A percentile compares a stretch with the other conserved stretches of the same genome.
Conservation (phyloP, 2,888 invertebrate genomes). For the Anagyrus pseudococci region DNA sequence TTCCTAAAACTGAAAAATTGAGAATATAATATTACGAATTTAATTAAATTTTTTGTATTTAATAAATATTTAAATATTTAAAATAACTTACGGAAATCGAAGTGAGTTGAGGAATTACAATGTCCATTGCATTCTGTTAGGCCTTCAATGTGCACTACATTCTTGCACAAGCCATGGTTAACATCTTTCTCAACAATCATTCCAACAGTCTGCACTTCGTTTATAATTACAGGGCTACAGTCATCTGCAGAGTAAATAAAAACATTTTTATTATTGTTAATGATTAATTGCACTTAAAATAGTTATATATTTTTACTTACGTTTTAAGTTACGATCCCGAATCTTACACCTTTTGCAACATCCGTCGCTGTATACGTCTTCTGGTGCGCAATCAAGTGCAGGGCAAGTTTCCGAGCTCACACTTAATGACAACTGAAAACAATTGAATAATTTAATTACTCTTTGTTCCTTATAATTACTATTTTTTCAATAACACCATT, state of each 20-base stretch:
- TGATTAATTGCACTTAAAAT: neutral
- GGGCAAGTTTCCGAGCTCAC: conserved; percentile 67
- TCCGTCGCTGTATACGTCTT: conserved; percentile 67
- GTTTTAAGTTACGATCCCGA: conserved; percentile 62
- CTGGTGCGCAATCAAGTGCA: conserved; percentile 68
- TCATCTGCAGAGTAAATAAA: conserved; percentile 50
- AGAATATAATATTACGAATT: neutral
- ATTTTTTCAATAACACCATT: neutral
- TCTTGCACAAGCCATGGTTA: conserved; percentile 71
- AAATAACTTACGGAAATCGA: conserved; percentile 67
- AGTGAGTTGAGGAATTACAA: conserved; percentile 75
- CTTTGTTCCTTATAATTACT: neutral
- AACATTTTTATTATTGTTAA: neutral
- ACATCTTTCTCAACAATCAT: conserved; percentile 64
- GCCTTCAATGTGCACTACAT: conserved; percentile 66
- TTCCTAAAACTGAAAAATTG: conserved; percentile 44
- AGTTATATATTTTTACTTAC: conserved; percentile 15
- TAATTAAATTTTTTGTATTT: too few species aligned
- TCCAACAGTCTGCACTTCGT: conserved; percentile 66
- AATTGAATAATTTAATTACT: neutral
- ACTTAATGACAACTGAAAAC: conserved; percentile 38
- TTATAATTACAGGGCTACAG: conserved; percentile 65
- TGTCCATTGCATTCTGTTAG: conserved; percentile 76
- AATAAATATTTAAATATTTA: neutral
- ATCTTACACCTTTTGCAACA: conserved; percentile 74